phyloP scores from a whole-genome alignment of 2,113 vertebrate genomes.

The Mirza zaza region DNA sequence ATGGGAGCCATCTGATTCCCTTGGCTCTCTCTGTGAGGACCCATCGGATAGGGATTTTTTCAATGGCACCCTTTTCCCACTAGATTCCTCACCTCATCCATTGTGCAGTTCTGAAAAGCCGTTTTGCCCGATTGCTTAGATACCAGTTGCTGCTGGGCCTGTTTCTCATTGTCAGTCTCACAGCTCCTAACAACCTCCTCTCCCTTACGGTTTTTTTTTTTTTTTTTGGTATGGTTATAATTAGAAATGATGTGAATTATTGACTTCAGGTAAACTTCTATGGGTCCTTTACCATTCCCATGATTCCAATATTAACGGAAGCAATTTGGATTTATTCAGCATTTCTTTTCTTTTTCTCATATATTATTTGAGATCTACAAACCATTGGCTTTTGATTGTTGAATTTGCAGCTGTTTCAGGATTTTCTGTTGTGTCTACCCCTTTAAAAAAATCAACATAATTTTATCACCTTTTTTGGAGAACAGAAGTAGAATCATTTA shows the following conservation, averaged over 20 bases:
- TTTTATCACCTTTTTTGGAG: background rate
- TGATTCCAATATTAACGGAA: slow-evolving; percentile 9
- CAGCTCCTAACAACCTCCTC: background rate
- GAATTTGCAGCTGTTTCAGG: background rate
- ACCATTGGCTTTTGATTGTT: background rate
- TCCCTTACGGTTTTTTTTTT: background rate
- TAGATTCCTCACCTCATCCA: background rate
- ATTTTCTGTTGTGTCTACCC: background rate
- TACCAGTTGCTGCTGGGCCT: background rate
- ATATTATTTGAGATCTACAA: background rate
- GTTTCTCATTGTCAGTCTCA: slow-evolving; percentile 41
- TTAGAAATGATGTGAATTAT: slow-evolving; percentile 43
- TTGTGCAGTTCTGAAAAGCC: slow-evolving; percentile 45
- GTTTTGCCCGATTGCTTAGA: slow-evolving; percentile 35
- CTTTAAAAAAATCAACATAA: background rate
- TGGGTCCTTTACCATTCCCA: background rate
- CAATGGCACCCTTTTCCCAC: slow-evolving; percentile 2
- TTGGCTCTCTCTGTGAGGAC: slow-evolving; percentile 38
- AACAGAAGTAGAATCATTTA: slow-evolving; percentile 3
- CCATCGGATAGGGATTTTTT: slow-evolving; percentile 42
- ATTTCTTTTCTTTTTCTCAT: background rate
- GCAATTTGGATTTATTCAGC: background rate
- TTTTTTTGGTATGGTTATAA: background rate
- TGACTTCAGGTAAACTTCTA: slow-evolving; percentile 15
- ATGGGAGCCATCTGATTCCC: slow-evolving; percentile 18